Base-by-base conservation (phyloP, 2,888 invertebrate genomes). In the Cyaniris semiargus region DNA sequence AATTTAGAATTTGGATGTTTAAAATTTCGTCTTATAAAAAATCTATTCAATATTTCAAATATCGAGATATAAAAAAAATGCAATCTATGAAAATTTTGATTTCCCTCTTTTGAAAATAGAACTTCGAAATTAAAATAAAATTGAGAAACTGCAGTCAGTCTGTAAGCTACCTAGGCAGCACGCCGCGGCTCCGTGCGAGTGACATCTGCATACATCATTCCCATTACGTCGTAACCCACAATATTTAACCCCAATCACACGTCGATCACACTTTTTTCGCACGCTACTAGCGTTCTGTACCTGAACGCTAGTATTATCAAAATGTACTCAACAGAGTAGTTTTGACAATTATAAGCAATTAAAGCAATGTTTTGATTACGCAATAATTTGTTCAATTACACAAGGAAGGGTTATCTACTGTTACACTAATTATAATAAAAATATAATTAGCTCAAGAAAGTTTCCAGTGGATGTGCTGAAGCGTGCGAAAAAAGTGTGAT, bases 221-320 rank as follows among this genome's bases (percentile, higher is more conserved):
- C 86, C 89, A 90, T 90, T 88, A 90, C 85, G 83, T 87, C 86
- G 87, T 89, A 90, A 90, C 91, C 89, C 85, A 85, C 86, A n/a
- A n/a, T n/a, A 83, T 91, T 92, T 91, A 89, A 91, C 91, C 90
- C 84, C 92, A 92, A 92, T 92, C 90, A 86, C 82, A 84, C 83
- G 84, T 83, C 84, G 80, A 86, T 85, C 83, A 85, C 82, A 87
- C 84, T 88, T 89, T 88, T 89, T 87, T 88, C 72, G 76, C 76
- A 60, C 60, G 75, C 38, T 34, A n/a, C n/a, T n/a, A n/a, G n/a
- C n/a, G n/a, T n/a, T n/a, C n/a, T n/a, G n/a, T n/a, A n/a, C n/a
- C n/a, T n/a, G n/a, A n/a, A n/a, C 27, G 27, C 27, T 27, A 34
- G 34, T 34, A 7, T 8, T 34, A 34, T 34, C 7, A 34, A 34